Percentiles rank a stretch among this genome's conserved stretches.
phyloP scores from a whole-genome alignment of 2,113 vertebrate species.

The Pygoscelis adeliae region DNA sequence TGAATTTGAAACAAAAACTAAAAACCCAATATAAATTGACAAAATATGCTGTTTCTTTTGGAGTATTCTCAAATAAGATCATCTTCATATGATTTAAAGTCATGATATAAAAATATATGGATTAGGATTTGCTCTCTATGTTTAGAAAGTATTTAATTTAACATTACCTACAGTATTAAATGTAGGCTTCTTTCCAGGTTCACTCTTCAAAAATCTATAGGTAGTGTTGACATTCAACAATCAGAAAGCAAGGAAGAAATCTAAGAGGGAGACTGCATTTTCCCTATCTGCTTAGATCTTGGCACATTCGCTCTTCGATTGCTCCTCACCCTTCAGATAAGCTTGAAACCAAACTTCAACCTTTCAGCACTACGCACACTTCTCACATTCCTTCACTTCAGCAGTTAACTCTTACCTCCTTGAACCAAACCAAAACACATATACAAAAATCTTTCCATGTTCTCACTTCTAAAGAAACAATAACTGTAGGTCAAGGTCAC shows the following conservation, averaged over 20 bases:
- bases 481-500: conserved; percentile 11
- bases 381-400: conserved; percentile 53
- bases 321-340: conserved; percentile 44
- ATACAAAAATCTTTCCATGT: not conserved
- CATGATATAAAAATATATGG: not conserved
- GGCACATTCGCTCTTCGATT: not conserved
- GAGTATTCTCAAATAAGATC: not conserved
- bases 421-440: conserved; percentile 24
- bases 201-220: not conserved
- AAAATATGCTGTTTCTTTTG: conserved; percentile 6
- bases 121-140: not conserved
- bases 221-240: not conserved
- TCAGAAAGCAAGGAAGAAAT: not conserved
- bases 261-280: not conserved
- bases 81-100: not conserved
- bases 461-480: not conserved
- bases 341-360: conserved; percentile 42
- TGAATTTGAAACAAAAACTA: conserved; percentile 35
- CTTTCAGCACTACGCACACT: conserved; percentile 44
- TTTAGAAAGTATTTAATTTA: not conserved
- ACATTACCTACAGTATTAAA: not conserved
- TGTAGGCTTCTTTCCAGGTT: not conserved
- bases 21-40: not conserved
- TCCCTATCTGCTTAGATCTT: conserved; percentile 1
- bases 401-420: conserved; percentile 37